Percentiles rank a stretch among this genome's conserved stretches.
phyloP scores from a whole-genome alignment of 2,113 vertebrate species.

The Anguilla rostrata region DNA sequence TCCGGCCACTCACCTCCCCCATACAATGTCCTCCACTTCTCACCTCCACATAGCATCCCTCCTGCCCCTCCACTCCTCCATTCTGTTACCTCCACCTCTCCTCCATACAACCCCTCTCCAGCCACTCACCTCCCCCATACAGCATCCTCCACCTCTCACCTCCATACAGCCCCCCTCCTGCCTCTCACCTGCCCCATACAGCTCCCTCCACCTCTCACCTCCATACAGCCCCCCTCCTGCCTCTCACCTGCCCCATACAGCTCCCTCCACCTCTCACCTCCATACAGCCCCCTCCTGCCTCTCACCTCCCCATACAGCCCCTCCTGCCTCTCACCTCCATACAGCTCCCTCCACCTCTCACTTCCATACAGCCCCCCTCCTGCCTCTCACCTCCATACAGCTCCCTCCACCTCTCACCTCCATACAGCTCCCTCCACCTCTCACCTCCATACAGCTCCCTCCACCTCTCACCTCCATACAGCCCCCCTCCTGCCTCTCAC shows the following conservation, averaged over 20 bases:
- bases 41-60: neutral
- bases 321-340: too few relatives aligned
- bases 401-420: too few relatives aligned
- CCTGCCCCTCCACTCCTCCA: neutral
- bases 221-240: too few relatives aligned
- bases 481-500: conserved; percentile 56
- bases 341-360: neutral
- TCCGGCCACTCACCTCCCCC: neutral
- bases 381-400: too few relatives aligned
- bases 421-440: too few relatives aligned
- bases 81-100: too few relatives aligned
- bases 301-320: too few relatives aligned
- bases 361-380: neutral
- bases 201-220: neutral
- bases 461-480: neutral
- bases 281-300: too few relatives aligned
- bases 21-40: neutral
- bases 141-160: neutral
- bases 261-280: too few relatives aligned
- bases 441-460: too few relatives aligned
- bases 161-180: neutral
- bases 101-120: neutral
- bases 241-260: too few relatives aligned
- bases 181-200: too few relatives aligned
- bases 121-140: neutral